Percentiles rank a stretch among this genome's conserved stretches.
These are phyloP conservation scores for Polylopha cassiicola DNA, from an alignment of 2,888 invertebrate genomes.

Conservation along the genomic window DNA sequence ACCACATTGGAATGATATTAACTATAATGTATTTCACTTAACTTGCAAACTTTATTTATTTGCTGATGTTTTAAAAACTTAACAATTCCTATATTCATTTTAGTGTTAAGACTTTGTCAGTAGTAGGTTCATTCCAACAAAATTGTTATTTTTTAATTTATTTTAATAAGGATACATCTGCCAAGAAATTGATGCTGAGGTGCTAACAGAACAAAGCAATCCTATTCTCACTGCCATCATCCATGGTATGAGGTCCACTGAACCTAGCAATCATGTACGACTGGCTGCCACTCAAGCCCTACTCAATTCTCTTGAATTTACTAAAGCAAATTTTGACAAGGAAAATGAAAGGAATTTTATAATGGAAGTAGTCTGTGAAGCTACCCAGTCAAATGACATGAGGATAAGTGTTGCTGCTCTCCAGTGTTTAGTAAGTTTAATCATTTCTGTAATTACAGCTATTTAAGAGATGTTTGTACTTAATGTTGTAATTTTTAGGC, in stretches of 20 bases:
- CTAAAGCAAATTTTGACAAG: slow-evolving; percentile 98
- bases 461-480: not conserved
- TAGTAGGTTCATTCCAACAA: too few species aligned
- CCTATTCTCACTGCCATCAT: slow-evolving; percentile 99
- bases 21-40: too few species aligned
- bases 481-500: not conserved
- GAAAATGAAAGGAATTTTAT: slow-evolving; percentile 98
- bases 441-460: too few species aligned
- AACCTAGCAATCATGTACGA: slow-evolving; percentile 94
- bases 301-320: slow-evolving; percentile 98
- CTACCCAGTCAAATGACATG: slow-evolving; percentile 94
- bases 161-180: slow-evolving; percentile 95
- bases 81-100: too few species aligned
- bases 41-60: too few species aligned
- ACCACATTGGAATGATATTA: too few species aligned
- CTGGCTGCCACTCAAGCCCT: slow-evolving; percentile 98
- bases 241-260: slow-evolving; percentile 97
- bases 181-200: slow-evolving; percentile 97
- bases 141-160: too few species aligned
- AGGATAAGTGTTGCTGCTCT: slow-evolving; percentile 97
- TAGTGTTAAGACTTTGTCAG: too few species aligned
- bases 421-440: slow-evolving; percentile 90
- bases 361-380: slow-evolving; percentile 99
- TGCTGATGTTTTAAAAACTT: too few species aligned
- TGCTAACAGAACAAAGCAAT: slow-evolving; percentile 94